Base-by-base conservation (phyloP, 2,888 invertebrate species). In the Dascillus cervinus region DNA sequence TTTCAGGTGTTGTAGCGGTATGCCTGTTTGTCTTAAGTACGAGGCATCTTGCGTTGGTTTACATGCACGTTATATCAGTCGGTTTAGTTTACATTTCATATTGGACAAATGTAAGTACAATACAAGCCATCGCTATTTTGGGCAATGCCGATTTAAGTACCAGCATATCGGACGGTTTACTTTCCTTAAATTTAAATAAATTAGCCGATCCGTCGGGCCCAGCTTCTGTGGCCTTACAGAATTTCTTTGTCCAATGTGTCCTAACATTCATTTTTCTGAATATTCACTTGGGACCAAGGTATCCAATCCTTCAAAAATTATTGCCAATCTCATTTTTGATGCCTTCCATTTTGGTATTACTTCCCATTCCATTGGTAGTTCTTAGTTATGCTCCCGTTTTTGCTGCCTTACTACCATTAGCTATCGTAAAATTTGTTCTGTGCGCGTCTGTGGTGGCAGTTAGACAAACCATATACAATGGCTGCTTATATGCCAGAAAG, bases 21-120 rank as follows among this genome's bases (percentile, higher is more conserved):
- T 81, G 85, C 64, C 75, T 88, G 61, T 90, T 91, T 67, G 79
- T 89, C 64, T 67, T 92, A 42, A 82, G 82, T 68, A 86, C 86
- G 44, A 81, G 84, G 55, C 87, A 92, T 58, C 73, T 94, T 43
- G 77, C 89, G 64, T 77, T 86, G 62, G 82, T 91, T 34, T 94
- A 94, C 70, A 77, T 86, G 66, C 90, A 88, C 70, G 70, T 90
- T 47, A 76, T 82, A 62, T 88, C 91, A 1, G 72, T 89, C 37
- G 83, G 82, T 29, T 71, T 88, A 35, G 79, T 92, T 39, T 82
- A 86, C 62, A 70, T 88, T 42, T 90, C 91, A 1, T 91, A 88
- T 62, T 86, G 86, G 82, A 79, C 80, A 29, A 88, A 87, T 64
- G 75, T 81, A 22, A 78, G 78, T 23, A 81, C 82, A 11, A 70